Evolutionary conservation across 2,888 invertebrate species (phyloP).

Genomic region (Acanthosepion pharaonis): DNA sequence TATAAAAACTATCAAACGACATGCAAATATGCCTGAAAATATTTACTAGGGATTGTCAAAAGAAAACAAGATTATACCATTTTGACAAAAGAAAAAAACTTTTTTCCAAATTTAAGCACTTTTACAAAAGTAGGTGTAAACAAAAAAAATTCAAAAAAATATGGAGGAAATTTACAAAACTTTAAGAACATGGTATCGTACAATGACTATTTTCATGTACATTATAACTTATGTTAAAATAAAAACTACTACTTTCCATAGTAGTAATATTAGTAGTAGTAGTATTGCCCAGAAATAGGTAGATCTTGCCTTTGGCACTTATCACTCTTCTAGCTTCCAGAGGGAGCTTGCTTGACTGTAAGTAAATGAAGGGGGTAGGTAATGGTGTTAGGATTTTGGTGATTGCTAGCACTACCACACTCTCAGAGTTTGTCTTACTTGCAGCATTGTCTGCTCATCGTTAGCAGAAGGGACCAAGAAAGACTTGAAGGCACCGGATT

Average conservation of each 20-base stretch:
- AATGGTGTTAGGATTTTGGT: neutral
- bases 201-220: neutral
- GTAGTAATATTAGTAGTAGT: neutral
- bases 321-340: neutral
- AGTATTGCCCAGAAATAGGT: neutral
- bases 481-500: neutral
- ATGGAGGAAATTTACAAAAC: neutral
- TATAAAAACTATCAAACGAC: too few species aligned
- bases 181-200: neutral
- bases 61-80: too few species aligned
- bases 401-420: neutral
- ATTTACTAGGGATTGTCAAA: too few species aligned
- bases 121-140: neutral
- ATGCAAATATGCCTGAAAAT: too few species aligned
- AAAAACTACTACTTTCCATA: neutral
- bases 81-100: too few species aligned
- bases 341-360: neutral
- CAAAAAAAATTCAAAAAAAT: neutral
- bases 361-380: neutral
- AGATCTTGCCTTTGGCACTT: neutral
- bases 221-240: neutral
- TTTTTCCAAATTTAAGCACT: too few species aligned
- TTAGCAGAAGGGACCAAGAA: neutral
- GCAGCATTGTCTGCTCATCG: conserved; percentile 24
- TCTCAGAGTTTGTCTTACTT: neutral